A percentile compares a stretch with the other conserved stretches of the same genome.
These are phyloP conservation scores for Parazoanthus swiftii DNA, from an alignment of 92 coral and sea anemone genomes.

Conservation along the genomic window DNA sequence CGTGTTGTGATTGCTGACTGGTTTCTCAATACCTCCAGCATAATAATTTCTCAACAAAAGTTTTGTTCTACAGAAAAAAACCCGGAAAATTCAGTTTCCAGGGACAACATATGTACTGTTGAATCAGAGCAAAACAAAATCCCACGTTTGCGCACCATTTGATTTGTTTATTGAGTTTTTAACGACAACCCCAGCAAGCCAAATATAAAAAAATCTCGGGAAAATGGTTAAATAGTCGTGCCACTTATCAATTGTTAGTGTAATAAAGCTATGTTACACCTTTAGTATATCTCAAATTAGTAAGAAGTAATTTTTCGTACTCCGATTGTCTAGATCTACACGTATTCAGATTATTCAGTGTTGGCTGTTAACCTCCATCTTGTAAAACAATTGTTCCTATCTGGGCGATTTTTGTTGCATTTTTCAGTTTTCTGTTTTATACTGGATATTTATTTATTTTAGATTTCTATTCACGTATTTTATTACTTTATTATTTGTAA, in stretches of 20 bases:
- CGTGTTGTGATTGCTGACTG: constrained; percentile 11
- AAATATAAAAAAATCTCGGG: constrained; percentile 1
- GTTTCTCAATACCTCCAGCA: constrained; percentile 11
- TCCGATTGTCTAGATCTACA: constrained; percentile 12
- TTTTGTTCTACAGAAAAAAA: neutral
- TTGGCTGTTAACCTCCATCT: constrained; percentile 14
- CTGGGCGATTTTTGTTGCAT: neutral
- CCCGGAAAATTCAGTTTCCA: neutral
- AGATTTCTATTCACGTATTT: too few species aligned
- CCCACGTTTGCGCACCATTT: too few species aligned
- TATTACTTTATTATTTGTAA: too few species aligned
- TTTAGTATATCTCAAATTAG: constrained; percentile 10
- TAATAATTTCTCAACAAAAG: constrained; percentile 8
- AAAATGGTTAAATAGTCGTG: constrained; percentile 15
- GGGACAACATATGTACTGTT: constrained; percentile 11
- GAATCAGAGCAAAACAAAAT: constrained; percentile 2
- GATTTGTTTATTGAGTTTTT: too few species aligned
- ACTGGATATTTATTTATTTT: too few species aligned
- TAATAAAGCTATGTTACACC: constrained; percentile 9
- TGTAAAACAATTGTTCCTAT: constrained; percentile 14
- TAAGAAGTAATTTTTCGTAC: constrained; percentile 9
- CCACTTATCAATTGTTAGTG: neutral
- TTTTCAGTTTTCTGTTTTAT: neutral
- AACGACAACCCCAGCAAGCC: constrained; percentile 5
- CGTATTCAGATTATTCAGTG: constrained; percentile 6